Evolutionary conservation across 2,888 invertebrate genomes (phyloP).

Genomic region (Agriopis leucophaearia): DNA sequence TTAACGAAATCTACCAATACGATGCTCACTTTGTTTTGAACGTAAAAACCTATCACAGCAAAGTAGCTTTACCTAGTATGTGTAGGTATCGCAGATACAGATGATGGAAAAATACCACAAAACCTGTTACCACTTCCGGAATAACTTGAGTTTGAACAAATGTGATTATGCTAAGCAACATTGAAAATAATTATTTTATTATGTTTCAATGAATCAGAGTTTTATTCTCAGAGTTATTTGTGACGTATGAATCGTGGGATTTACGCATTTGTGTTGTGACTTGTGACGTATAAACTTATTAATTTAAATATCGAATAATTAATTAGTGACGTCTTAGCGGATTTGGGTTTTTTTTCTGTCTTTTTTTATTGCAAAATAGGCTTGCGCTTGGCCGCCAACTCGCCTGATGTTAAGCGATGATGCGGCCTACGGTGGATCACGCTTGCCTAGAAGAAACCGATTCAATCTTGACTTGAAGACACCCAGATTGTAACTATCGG

Average conservation of each 20-base stretch:
- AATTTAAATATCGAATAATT: not conserved
- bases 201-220: not conserved
- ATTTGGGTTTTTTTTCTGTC: not conserved
- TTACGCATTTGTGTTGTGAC: not conserved
- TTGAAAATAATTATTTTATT: not conserved
- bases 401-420: no score
- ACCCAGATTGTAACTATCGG: no score
- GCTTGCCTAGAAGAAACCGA: no score
- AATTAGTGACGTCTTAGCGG: no score
- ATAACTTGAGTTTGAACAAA: not conserved
- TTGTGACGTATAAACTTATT: not conserved
- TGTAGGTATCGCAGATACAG: no score
- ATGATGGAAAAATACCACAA: conserved; percentile 5
- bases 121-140: conserved; percentile 8
- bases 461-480: no score
- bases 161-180: conserved; percentile 1
- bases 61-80: no score
- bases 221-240: not conserved
- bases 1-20: conserved; percentile 1
- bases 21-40: not conserved
- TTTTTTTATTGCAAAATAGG: no score
- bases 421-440: no score
- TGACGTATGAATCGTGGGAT: not conserved
- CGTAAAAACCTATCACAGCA: conserved; percentile 8
- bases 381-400: no score